Percentiles rank a stretch among this genome's conserved stretches.
Conservation (phyloP, 2,888 invertebrate species). For the Cantharis rufa region DNA sequence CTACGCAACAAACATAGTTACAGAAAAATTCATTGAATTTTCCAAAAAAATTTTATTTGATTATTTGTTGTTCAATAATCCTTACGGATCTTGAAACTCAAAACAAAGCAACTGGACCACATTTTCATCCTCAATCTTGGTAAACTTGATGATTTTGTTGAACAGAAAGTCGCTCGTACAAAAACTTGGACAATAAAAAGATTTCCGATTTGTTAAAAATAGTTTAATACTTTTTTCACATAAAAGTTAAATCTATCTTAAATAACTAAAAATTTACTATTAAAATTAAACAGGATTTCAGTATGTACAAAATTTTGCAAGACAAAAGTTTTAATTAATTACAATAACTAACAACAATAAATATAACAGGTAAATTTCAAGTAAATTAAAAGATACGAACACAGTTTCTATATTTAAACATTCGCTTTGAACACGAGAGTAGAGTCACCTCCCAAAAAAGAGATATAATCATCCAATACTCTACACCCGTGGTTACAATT, state of each 20-base stretch:
- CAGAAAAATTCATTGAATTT: no score
- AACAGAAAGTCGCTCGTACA: no score
- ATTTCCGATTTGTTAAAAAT: neutral
- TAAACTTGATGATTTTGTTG: no score
- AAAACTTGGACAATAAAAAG: no score
- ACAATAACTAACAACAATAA: conserved; percentile 37
- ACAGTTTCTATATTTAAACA: conserved; percentile 29
- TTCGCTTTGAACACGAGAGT: neutral
- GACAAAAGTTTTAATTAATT: conserved; percentile 23
- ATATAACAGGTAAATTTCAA: conserved; percentile 35
- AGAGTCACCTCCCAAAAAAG: neutral
- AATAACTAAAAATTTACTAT: neutral
- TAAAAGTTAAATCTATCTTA: conserved; percentile 1
- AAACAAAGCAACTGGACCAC: no score
- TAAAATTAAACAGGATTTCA: neutral
- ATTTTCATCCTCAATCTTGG: no score
- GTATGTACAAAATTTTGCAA: conserved; percentile 16
- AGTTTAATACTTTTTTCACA: conserved; percentile 4
- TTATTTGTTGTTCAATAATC: no score
- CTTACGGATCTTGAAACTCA: no score
- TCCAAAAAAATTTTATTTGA: no score
- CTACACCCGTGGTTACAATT: conserved; percentile 7
- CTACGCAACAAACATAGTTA: no score
- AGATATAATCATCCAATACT: neutral
- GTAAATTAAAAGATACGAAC: conserved; percentile 34